Conservation (phyloP, 2,113 vertebrate genomes). For the Melanerpes aurifrons region DNA sequence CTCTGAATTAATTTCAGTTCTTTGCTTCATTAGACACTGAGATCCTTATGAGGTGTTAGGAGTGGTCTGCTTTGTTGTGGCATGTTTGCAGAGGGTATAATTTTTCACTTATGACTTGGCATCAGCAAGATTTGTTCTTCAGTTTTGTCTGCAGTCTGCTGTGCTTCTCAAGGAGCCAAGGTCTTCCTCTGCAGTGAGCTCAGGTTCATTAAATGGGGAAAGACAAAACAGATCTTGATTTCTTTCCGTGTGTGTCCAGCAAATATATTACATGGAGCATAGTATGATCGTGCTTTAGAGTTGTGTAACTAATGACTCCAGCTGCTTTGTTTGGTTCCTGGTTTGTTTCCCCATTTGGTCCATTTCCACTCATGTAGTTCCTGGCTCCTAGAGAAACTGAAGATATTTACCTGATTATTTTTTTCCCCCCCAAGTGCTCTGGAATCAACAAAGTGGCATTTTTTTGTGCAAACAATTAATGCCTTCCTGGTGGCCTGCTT, state of each 20-base stretch:
- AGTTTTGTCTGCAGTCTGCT: background rate
- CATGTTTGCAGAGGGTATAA: background rate
- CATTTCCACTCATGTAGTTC: background rate
- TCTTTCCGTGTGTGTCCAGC: background rate
- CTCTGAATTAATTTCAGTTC: conserved; percentile 38
- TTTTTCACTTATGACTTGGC: conserved; percentile 13
- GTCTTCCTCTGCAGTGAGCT: background rate
- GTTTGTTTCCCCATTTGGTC: background rate
- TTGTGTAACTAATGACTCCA: background rate
- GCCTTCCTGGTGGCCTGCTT: background rate
- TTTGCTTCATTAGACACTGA: conserved; percentile 3
- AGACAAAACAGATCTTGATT: background rate
- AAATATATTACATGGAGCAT: background rate
- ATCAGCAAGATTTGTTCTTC: background rate
- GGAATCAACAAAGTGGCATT: background rate
- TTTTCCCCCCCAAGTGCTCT: background rate
- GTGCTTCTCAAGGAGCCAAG: background rate
- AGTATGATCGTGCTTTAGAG: background rate
- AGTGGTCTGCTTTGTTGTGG: conserved; percentile 28
- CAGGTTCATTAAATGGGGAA: background rate
- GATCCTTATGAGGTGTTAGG: background rate
- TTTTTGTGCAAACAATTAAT: background rate
- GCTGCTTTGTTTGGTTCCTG: background rate
- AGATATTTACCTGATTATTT: background rate
- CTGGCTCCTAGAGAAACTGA: background rate